phyloP scores from a whole-genome alignment of 2,113 vertebrate species.

The Misgurnus mizolepis region DNA sequence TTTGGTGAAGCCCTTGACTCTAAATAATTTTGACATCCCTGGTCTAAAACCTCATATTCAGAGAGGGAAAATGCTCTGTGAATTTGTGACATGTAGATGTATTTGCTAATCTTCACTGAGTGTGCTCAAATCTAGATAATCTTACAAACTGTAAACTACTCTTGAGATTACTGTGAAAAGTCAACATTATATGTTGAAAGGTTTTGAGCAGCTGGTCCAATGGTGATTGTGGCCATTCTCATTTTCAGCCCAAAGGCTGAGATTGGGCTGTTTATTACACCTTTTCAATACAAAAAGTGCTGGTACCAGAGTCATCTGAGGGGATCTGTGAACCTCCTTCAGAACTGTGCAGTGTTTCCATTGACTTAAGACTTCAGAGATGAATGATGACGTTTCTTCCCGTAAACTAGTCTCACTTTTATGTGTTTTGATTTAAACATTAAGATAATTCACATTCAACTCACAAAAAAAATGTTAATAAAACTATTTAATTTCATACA shows the following conservation, averaged over 20 bases:
- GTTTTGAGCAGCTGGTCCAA: background rate
- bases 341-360: background rate
- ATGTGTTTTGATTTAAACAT: too few relatives aligned
- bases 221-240: background rate
- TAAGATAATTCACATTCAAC: too few relatives aligned
- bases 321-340: background rate
- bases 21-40: too few relatives aligned
- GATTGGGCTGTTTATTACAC: background rate
- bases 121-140: background rate
- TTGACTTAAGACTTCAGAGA: background rate
- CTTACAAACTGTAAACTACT: background rate
- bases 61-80: background rate
- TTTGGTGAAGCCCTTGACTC: too few relatives aligned
- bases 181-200: slow-evolving; percentile 19
- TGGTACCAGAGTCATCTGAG: background rate
- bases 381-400: background rate
- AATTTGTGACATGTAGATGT: background rate
- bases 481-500: too few relatives aligned
- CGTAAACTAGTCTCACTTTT: too few relatives aligned
- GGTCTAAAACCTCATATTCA: background rate
- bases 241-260: background rate
- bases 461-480: too few relatives aligned
- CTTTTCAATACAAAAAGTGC: background rate
- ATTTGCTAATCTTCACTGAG: background rate
- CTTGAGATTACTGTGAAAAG: background rate